Base-by-base conservation (phyloP, 2,797 vertebrate genomes). In the Sternarchorhynchus goeldii region DNA sequence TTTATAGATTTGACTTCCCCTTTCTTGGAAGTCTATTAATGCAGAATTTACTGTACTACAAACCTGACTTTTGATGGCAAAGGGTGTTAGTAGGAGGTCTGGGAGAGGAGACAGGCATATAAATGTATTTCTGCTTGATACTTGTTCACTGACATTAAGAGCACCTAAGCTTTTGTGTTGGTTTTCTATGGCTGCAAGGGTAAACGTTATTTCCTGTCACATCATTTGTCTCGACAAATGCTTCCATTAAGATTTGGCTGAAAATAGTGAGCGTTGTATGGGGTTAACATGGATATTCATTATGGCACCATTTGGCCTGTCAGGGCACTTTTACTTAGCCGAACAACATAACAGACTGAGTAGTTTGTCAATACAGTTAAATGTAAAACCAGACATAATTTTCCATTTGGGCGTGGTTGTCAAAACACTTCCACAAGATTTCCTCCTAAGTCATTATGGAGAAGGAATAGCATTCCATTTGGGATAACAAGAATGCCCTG, bases 301-400 rank as follows among this genome's bases (percentile, higher is more conserved):
- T 85, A 90, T 89, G 73, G 85, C 82, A 83, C 87, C 85, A 88
- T 90, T 90, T 89, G 87, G 87, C 86, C 87, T 87, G 89, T 90
- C 91, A 89, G 80, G 72, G 86, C 84, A 89, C 91, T 93, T 92
- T 93, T 90, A 91, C 87, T 85, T 85, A 87, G 86, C 87, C 84
- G 87, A 91, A 89, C 90, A 91, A 88, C 85, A 88, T 88, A 88
- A 89, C 88, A 87, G 84, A 87, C 90, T 88, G 87, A 91, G 85
- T 85, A 81, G 87, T 90, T 88, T 88, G 91, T 92, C 91, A 90
- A 87, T 91, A 89, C 84, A 36, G 21, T 79, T 88, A 90, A 89
- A 91, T 85, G 60, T 70, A 73, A 85, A 86, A 84, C 82, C 79
- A 85, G 85, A 86, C 82, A 79, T 78, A 80, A 88, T 77, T 85